phyloP scores from a whole-genome alignment of 2,888 invertebrate genomes.

The Dyspetes luteomarginatus region DNA sequence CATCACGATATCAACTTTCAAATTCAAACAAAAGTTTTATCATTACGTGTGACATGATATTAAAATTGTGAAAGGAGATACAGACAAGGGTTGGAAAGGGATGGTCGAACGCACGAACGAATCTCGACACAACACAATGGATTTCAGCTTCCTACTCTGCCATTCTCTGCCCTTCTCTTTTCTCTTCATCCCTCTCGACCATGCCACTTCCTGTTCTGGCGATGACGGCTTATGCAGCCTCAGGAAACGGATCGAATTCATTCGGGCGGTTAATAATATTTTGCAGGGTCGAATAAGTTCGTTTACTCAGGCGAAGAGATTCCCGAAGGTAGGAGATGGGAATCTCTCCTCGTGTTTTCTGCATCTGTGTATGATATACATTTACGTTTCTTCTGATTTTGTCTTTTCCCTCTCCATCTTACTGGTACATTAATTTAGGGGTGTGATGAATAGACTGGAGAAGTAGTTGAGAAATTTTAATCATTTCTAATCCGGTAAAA shows the following conservation, averaged over 20 bases:
- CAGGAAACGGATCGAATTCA: constrained; percentile 80
- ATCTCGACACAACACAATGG: constrained; percentile 61
- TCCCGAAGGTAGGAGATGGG: constrained; percentile 24
- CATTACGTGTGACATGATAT: constrained; percentile 32
- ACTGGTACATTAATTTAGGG: too few species aligned
- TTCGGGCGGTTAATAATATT: constrained; percentile 81
- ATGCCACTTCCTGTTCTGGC: constrained; percentile 69
- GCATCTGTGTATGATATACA: constrained; percentile 55
- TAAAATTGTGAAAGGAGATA: constrained; percentile 44
- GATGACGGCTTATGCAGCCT: constrained; percentile 81
- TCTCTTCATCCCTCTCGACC: constrained; percentile 44
- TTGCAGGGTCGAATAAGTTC: constrained; percentile 80
- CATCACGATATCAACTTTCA: not conserved
- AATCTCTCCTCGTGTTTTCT: constrained; percentile 42
- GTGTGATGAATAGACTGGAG: not conserved
- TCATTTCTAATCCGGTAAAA: not conserved
- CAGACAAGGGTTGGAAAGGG: not conserved
- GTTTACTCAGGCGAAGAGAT: constrained; percentile 75
- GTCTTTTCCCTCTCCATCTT: constrained; percentile 12
- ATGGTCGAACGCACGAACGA: constrained; percentile 56
- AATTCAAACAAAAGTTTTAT: constrained; percentile 1
- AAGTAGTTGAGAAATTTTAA: not conserved
- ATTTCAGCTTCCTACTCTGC: constrained; percentile 58
- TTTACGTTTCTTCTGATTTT: constrained; percentile 18
- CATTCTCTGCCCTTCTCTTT: constrained; percentile 58